Percentiles rank a stretch among this genome's conserved stretches.
These are phyloP conservation scores for Podotricha telesiphe DNA, from an alignment of 2,888 invertebrate genomes.

Conservation along the genomic window DNA sequence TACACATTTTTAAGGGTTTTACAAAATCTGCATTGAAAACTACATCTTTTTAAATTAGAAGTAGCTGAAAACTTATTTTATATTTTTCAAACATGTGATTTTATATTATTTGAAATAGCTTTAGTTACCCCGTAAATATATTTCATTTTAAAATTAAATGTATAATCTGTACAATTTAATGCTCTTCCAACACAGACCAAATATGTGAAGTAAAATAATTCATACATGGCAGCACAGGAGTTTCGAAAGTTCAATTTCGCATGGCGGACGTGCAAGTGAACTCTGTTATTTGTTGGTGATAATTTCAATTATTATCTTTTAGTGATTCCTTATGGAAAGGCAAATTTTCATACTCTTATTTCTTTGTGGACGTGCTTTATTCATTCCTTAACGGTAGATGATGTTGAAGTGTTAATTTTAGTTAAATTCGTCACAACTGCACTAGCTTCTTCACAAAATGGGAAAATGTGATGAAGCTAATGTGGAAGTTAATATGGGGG, in stretches of 20 bases:
- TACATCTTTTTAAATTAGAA: too few relatives aligned
- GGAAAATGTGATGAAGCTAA: slow-evolving; percentile 84
- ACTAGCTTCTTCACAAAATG: slow-evolving; percentile 80
- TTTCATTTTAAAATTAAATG: not conserved
- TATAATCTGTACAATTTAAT: slow-evolving; percentile 51
- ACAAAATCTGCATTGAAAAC: too few relatives aligned
- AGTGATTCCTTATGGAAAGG: slow-evolving; percentile 81
- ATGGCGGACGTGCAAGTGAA: slow-evolving; percentile 82
- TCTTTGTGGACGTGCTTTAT: slow-evolving; percentile 81
- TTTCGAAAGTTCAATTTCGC: slow-evolving; percentile 84
- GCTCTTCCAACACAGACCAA: slow-evolving; percentile 30
- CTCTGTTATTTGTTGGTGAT: slow-evolving; percentile 82
- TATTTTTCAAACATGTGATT: too few relatives aligned
- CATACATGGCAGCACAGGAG: slow-evolving; percentile 65
- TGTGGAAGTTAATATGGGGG: slow-evolving; percentile 84
- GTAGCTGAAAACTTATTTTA: too few relatives aligned
- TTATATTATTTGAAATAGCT: not conserved
- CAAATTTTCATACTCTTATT: slow-evolving; percentile 76
- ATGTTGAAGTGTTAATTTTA: slow-evolving; percentile 76
- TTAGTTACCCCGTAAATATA: not conserved
- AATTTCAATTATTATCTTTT: slow-evolving; percentile 74
- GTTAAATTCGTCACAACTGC: slow-evolving; percentile 76
- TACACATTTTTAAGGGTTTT: too few relatives aligned
- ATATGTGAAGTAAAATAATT: slow-evolving; percentile 50
- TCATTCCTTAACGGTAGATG: slow-evolving; percentile 80